phyloP scores from a whole-genome alignment of 2,113 vertebrate species.

The Galbula dea region DNA sequence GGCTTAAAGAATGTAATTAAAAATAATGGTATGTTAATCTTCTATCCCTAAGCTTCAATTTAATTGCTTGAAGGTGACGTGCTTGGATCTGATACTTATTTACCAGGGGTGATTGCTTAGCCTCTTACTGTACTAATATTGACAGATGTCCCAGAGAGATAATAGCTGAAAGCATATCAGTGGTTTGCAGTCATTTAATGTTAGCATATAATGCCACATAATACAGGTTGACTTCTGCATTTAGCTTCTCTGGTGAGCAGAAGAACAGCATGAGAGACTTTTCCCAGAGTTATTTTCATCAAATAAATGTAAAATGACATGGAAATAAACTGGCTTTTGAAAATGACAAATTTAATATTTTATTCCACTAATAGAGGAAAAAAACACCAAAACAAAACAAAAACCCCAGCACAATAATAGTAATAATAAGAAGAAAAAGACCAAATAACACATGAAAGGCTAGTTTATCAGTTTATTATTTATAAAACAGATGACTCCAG shows the following conservation, averaged over 20 bases:
- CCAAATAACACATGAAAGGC: not conserved
- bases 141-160: slow-evolving; percentile 65
- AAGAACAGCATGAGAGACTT: not conserved
- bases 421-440: too few species aligned
- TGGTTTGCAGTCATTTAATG: slow-evolving; percentile 24
- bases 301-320: not conserved
- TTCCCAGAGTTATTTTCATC: not conserved
- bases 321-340: not conserved
- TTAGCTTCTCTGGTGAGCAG: not conserved
- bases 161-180: slow-evolving; percentile 45
- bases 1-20: slow-evolving; percentile 34
- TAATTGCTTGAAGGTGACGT: slow-evolving; percentile 35
- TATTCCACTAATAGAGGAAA: not conserved
- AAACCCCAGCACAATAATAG: too few species aligned
- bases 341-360: not conserved
- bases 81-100: slow-evolving; percentile 55
- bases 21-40: slow-evolving; percentile 55
- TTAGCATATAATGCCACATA: slow-evolving; percentile 27
- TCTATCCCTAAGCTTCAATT: not conserved
- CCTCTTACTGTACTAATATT: slow-evolving; percentile 62
- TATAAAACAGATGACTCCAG: not conserved
- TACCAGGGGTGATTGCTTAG: slow-evolving; percentile 33
- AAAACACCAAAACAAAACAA: not conserved
- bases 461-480: not conserved
- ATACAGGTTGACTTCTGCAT: slow-evolving; percentile 1